Conservation (phyloP, 2,888 invertebrate species). For the Hipparchia sbordonii region DNA sequence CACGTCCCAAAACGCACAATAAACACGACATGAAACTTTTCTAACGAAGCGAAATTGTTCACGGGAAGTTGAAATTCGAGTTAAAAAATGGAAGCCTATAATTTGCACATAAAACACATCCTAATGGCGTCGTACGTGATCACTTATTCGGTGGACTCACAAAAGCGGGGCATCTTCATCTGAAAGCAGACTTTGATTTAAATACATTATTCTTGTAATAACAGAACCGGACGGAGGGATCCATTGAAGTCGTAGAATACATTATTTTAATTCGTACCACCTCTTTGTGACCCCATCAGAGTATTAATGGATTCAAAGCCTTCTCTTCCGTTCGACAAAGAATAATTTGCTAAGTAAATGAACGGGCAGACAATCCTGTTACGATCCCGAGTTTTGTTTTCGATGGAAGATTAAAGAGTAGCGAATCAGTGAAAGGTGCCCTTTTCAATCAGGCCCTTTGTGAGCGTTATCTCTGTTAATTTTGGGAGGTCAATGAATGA, state of each 20-base stretch:
- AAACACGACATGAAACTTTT: constrained; percentile 61
- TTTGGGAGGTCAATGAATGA: constrained; percentile 76
- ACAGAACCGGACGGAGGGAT: constrained; percentile 78
- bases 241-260: constrained; percentile 81
- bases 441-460: constrained; percentile 72
- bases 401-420: constrained; percentile 80
- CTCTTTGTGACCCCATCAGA: constrained; percentile 80
- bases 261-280: constrained; percentile 82
- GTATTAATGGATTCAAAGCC: constrained; percentile 82
- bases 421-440: constrained; percentile 70
- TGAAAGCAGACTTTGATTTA: constrained; percentile 80
- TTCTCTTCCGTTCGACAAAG: constrained; percentile 81
- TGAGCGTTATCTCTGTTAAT: constrained; percentile 76
- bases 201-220: constrained; percentile 83
- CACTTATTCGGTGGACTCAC: constrained; percentile 76
- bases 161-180: constrained; percentile 77
- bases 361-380: constrained; percentile 80
- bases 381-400: constrained; percentile 76
- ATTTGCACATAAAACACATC: constrained; percentile 83
- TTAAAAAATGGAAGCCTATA: constrained; percentile 80
- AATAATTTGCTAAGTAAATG: constrained; percentile 83
- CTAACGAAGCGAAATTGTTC: constrained; percentile 76
- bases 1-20: constrained; percentile 28
- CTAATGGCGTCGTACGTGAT: constrained; percentile 80
- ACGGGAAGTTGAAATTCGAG: constrained; percentile 58